Base-by-base conservation (phyloP, 2,113 vertebrate genomes). In the Thunnus thynnus region DNA sequence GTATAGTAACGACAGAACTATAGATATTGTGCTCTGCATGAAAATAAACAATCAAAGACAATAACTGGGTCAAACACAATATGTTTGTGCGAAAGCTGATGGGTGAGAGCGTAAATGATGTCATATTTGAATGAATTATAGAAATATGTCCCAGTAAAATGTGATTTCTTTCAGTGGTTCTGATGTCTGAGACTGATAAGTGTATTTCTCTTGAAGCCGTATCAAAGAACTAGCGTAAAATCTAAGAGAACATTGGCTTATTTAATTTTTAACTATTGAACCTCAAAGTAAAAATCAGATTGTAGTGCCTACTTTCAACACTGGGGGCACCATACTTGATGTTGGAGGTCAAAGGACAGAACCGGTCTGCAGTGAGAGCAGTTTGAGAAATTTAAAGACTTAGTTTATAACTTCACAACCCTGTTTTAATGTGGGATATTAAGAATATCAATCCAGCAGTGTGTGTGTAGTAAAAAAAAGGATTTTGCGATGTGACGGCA, bases 331-430 rank as follows among this genome's bases (percentile, higher is more conserved):
- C 20, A 12, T 32, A 71, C 22, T 10, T 32, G 18, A 65, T 56
- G 41, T 41, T 79, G 41, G 18, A 84, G 87, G 89, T 92, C 88
- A 93, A 90, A 80, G 67, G 77, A 30, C 79, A 83, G 50, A 65
- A 16, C 27, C 0, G 4, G 3, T 52, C 6, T 12, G 62, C 3
- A 50, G 2, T 13, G 4, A 27, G 2, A 72, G 8, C 17, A 27
- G 2, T 69, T 44, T 47, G 4, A 54, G 0, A 18, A 50, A 55
- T 48, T 0, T 62, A 22, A 47, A 63, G 1, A 22, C 13, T 57
- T 36, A 65, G 8, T 56, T 58, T 36, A 27, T 8, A 12, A 72
- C 4, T 52, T 62, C 14, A 32, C 0, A 72, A 47, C n/a, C 17
- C 2, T 22, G 44, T 47, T 41, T 72, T 57, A 58, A 41, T 46